These are phyloP conservation scores for Ypsolopha sequella DNA, from an alignment of 2,888 invertebrate species.

Conservation along the genomic window DNA sequence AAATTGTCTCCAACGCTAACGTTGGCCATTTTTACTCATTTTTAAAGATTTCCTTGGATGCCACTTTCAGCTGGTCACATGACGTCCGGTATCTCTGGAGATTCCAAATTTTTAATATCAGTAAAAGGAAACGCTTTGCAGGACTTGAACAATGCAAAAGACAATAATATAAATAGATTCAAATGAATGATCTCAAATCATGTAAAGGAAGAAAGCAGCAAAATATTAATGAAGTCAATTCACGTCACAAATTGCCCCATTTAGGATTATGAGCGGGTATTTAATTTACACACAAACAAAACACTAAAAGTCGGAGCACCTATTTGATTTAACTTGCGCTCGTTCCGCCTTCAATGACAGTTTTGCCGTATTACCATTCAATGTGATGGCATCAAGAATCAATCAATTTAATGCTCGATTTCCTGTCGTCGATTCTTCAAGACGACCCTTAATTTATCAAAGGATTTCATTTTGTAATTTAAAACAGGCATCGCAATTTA, in stretches of 20 bases:
- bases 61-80: not conserved
- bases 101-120: no score
- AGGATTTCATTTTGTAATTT: conserved; percentile 11
- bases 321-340: conserved; percentile 1
- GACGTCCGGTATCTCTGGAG: no score
- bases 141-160: no score
- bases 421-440: conserved; percentile 9
- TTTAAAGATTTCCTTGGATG: not conserved
- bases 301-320: no score
- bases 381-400: conserved; percentile 13
- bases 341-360: conserved; percentile 9
- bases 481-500: conserved; percentile 1
- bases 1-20: conserved; percentile 1
- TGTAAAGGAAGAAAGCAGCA: no score
- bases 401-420: conserved; percentile 16
- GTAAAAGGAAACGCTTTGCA: no score
- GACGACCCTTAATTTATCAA: conserved; percentile 7
- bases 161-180: no score
- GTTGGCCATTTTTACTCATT: not conserved
- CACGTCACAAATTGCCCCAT: no score
- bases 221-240: no score
- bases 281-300: no score
- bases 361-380: conserved; percentile 12
- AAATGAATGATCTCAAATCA: no score
- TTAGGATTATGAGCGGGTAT: no score